These are phyloP conservation scores for Camponotus fellah DNA, from an alignment of 2,888 invertebrate species.

Conservation along the genomic window DNA sequence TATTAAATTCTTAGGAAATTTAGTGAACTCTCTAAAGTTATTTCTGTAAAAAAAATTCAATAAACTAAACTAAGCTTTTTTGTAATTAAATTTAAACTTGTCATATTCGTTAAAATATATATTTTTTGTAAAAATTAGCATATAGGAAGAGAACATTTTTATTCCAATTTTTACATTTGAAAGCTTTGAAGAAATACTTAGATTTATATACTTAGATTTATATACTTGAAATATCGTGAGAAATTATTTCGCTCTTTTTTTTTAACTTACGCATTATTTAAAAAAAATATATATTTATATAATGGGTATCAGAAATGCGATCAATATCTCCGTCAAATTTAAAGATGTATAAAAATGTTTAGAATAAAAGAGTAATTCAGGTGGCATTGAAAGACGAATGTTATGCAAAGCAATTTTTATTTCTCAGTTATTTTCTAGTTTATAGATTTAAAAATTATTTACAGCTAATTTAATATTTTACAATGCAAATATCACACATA, in stretches of 20 bases:
- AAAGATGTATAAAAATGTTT: background rate
- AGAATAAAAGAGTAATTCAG: slow-evolving; percentile 1
- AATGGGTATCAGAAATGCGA: background rate
- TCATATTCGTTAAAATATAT: background rate
- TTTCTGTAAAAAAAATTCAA: no score
- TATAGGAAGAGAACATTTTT: background rate
- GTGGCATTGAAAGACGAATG: background rate
- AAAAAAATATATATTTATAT: background rate
- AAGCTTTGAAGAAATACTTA: background rate
- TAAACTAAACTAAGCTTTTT: background rate
- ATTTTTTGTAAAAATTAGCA: background rate
- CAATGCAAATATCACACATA: background rate
- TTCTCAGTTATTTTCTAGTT: no score
- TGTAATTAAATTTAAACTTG: background rate
- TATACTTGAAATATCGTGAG: background rate
- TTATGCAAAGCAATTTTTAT: slow-evolving; percentile 12
- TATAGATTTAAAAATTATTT: slow-evolving; percentile 8
- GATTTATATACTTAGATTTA: no score
- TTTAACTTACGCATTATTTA: background rate
- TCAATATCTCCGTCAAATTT: background rate
- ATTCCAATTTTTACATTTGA: background rate
- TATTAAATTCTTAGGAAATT: background rate
- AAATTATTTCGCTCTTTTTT: background rate
- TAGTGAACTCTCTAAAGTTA: background rate
- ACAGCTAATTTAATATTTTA: background rate